phyloP scores from a whole-genome alignment of 92 coral and sea anemone genomes.

The Paramuricea clavata region DNA sequence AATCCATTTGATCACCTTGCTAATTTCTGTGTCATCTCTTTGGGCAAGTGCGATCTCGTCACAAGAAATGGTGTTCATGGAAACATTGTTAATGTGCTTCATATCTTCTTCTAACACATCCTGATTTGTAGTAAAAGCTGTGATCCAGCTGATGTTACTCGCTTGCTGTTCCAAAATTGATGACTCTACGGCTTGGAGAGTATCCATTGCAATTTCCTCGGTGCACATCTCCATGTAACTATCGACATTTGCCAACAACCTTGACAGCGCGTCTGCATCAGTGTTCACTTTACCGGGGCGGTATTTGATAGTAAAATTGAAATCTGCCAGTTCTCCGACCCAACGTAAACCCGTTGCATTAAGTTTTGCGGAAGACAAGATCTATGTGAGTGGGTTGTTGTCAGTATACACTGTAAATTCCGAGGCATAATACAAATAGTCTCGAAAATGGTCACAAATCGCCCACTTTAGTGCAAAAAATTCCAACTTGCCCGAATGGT shows the following conservation, averaged over 20 bases:
- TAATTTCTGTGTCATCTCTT: too few species aligned
- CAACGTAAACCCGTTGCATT: constrained; percentile 45
- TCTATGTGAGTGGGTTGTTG: background rate
- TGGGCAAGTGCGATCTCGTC: too few species aligned
- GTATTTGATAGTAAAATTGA: constrained; percentile 14
- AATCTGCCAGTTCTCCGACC: background rate
- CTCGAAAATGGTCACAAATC: constrained; percentile 50
- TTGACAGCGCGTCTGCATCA: constrained; percentile 32
- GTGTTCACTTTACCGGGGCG: constrained; percentile 31
- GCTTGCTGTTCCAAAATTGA: too few species aligned
- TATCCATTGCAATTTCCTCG: background rate
- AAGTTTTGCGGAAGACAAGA: constrained; percentile 28
- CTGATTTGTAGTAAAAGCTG: too few species aligned
- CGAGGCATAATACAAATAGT: constrained; percentile 30
- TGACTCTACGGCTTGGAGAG: too few species aligned
- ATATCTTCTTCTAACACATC: too few species aligned
- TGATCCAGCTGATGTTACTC: too few species aligned
- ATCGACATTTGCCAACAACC: constrained; percentile 6
- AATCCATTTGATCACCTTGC: too few species aligned
- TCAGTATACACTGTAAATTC: too few species aligned
- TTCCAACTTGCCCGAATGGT: constrained; percentile 58
- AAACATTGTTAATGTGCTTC: too few species aligned
- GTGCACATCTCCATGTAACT: constrained; percentile 36
- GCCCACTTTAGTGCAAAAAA: constrained; percentile 64
- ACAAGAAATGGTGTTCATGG: too few species aligned